These are phyloP conservation scores for Drosophila nigritarsus DNA, from an alignment of 2,888 invertebrate genomes.

Conservation along the genomic window DNA sequence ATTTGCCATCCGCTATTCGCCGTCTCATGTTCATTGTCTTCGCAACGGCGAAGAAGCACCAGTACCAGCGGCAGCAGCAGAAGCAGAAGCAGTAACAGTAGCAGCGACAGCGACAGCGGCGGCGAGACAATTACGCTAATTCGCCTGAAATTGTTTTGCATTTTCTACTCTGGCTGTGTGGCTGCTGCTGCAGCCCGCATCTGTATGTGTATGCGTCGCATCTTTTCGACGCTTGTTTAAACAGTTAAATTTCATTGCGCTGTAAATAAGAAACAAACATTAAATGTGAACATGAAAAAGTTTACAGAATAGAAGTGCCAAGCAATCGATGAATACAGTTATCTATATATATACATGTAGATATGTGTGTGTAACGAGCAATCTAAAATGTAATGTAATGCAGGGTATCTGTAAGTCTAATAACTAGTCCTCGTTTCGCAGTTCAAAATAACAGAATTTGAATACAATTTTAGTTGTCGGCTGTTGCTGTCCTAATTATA, in stretches of 20 bases:
- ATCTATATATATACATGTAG: slow-evolving; percentile 13
- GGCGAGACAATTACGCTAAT: slow-evolving; percentile 81
- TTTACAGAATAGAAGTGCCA: slow-evolving; percentile 30
- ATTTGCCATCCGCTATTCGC: slow-evolving; percentile 42
- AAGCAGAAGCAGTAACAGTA: slow-evolving; percentile 25
- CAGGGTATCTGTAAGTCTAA: neutral
- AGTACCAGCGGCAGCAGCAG: slow-evolving; percentile 24
- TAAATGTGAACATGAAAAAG: slow-evolving; percentile 42
- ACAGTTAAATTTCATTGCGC: slow-evolving; percentile 75
- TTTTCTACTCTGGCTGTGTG: slow-evolving; percentile 49
- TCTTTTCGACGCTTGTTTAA: slow-evolving; percentile 71
- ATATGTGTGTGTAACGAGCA: slow-evolving; percentile 16
- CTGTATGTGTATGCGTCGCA: slow-evolving; percentile 29
- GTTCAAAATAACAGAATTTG: neutral
- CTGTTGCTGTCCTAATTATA: slow-evolving; percentile 62
- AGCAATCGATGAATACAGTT: slow-evolving; percentile 38
- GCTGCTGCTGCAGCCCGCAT: slow-evolving; percentile 50
- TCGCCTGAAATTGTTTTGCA: slow-evolving; percentile 81
- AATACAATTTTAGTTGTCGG: slow-evolving; percentile 60
- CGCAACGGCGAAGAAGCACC: slow-evolving; percentile 28
- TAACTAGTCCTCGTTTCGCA: neutral
- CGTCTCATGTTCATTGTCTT: slow-evolving; percentile 66
- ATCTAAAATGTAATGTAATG: too few relatives aligned
- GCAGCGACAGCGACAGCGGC: slow-evolving; percentile 23
- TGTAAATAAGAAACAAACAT: slow-evolving; percentile 67